Conservation (phyloP, 2,888 invertebrate genomes). For the Mesorhabditis belari region DNA sequence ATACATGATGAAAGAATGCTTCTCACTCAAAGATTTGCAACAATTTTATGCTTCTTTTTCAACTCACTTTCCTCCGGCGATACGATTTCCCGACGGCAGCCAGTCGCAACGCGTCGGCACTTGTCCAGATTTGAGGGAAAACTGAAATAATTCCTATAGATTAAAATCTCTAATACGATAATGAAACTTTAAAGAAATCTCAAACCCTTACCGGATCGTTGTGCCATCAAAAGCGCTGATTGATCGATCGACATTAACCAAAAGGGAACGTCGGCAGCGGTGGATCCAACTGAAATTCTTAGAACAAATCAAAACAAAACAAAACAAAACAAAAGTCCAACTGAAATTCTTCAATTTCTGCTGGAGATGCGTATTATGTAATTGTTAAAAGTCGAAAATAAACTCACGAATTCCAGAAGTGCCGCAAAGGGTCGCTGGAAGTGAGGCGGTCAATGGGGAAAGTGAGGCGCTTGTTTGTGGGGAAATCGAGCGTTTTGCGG, state of each 20-base stretch:
- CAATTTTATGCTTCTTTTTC: no score
- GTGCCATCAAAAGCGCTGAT: slow-evolving; percentile 16
- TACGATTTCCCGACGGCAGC: slow-evolving; percentile 72
- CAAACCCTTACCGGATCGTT: slow-evolving; percentile 9
- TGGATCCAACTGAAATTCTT: background rate
- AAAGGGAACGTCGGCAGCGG: background rate
- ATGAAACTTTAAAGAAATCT: background rate
- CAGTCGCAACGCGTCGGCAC: slow-evolving; percentile 25
- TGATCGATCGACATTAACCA: background rate
- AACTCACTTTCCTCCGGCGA: slow-evolving; percentile 56
- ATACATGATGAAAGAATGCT: slow-evolving; percentile 6
- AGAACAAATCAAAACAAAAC: background rate
- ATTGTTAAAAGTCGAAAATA: background rate
- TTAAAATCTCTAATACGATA: background rate
- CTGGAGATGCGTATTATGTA: no score
- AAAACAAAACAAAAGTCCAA: background rate
- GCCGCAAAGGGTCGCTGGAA: background rate
- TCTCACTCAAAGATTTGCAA: background rate
- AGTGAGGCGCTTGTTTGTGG: background rate
- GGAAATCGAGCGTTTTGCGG: background rate
- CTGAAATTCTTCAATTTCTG: background rate
- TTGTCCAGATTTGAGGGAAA: slow-evolving; percentile 30
- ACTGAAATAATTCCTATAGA: slow-evolving; percentile 7
- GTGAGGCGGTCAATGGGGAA: background rate
- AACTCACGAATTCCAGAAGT: background rate